phyloP scores from a whole-genome alignment of 2,797 vertebrate species.

The Alcedo quadribrachys region DNA sequence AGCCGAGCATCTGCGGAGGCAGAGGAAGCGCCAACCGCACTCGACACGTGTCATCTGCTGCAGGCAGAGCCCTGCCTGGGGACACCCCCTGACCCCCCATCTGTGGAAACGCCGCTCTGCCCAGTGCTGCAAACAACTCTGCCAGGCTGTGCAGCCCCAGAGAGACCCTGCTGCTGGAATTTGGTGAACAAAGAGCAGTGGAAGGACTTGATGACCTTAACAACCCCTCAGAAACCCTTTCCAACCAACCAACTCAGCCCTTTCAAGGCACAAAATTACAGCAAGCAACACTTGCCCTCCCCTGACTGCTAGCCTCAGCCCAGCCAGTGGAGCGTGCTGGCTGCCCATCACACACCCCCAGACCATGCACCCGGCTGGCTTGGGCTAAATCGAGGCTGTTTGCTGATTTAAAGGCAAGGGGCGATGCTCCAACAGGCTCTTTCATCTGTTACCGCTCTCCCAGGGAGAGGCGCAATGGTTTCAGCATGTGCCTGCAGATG shows the following conservation, averaged over 20 bases:
- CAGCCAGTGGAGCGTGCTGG: fast-evolving
- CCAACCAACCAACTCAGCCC: no score
- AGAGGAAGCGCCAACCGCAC: not conserved
- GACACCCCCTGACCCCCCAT: not conserved
- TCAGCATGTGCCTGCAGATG: not conserved
- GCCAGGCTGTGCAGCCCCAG: not conserved
- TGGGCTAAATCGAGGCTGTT: not conserved
- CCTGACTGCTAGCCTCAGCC: fast-evolving
- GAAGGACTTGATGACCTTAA: not conserved
- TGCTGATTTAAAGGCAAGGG: not conserved
- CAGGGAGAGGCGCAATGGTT: not conserved
- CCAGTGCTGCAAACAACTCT: not conserved
- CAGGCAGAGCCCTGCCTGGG: not conserved
- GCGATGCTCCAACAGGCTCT: fast-evolving
- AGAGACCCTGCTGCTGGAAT: not conserved
- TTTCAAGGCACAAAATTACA: not conserved
- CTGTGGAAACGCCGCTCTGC: fast-evolving
- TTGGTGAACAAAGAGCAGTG: not conserved
- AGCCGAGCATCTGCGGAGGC: not conserved
- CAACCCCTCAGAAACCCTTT: not conserved
- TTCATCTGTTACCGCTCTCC: not conserved
- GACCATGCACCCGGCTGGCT: fast-evolving
- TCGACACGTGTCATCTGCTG: fast-evolving
- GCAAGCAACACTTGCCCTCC: not conserved
- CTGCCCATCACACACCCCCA: fast-evolving